These are phyloP conservation scores for Xestia ashworthii DNA, from an alignment of 2,888 invertebrate genomes.

Conservation along the genomic window DNA sequence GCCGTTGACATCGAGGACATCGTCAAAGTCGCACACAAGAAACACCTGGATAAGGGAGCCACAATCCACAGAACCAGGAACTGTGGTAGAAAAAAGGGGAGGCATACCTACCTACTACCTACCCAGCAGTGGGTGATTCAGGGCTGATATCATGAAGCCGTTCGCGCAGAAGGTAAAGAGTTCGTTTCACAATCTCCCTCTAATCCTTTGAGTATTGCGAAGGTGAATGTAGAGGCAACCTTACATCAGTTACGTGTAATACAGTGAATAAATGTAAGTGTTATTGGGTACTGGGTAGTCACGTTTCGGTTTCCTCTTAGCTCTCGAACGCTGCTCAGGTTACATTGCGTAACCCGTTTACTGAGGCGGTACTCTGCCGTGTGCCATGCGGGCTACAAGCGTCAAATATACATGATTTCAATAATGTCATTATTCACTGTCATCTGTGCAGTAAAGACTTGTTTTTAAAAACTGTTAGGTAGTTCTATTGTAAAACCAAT, in stretches of 20 bases:
- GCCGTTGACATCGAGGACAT: not conserved
- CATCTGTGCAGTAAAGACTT: not conserved
- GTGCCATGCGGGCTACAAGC: slow-evolving; percentile 1
- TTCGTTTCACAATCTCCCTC: not conserved
- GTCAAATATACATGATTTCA: not conserved
- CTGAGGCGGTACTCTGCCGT: slow-evolving; percentile 10
- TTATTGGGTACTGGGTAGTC: slow-evolving; percentile 41
- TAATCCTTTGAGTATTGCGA: not conserved
- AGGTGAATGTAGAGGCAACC: not conserved
- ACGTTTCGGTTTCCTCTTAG: slow-evolving; percentile 48
- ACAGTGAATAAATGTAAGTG: slow-evolving; percentile 13
- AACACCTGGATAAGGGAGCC: no score
- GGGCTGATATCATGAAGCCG: not conserved
- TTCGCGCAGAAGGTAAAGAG: not conserved
- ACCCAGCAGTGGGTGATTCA: no score
- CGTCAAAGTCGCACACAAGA: no score
- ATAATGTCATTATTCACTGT: slow-evolving; percentile 7
- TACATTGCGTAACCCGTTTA: slow-evolving; percentile 37
- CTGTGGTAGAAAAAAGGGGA: no score
- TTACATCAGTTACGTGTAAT: slow-evolving; percentile 3
- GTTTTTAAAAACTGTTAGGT: not conserved
- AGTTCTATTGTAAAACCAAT: not conserved
- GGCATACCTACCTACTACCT: no score
- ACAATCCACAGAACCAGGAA: no score
- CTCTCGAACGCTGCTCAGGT: slow-evolving; percentile 14